Evolutionary conservation across 1,140 invertebrate species (phyloP).

Genomic region (Trichonephila clavipes): DNA sequence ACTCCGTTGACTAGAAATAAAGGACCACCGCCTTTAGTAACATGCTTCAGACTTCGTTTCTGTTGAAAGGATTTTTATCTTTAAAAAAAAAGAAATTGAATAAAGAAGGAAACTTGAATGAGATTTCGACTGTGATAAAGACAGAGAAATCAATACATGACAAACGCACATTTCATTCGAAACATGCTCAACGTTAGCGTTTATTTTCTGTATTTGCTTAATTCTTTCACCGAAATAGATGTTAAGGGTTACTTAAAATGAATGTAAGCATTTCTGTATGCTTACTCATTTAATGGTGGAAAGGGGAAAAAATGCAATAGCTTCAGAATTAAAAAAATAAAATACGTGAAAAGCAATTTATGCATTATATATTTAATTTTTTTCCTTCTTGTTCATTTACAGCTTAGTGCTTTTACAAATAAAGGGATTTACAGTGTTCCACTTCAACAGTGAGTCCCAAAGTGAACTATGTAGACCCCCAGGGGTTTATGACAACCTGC

Average conservation of each 20-base stretch:
- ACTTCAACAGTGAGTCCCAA: too few relatives aligned
- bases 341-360: too few relatives aligned
- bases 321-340: too few relatives aligned
- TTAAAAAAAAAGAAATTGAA: slow-evolving; percentile 37
- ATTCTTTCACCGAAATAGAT: neutral
- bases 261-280: neutral
- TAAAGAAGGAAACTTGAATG: slow-evolving; percentile 11
- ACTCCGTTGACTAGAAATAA: neutral
- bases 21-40: neutral
- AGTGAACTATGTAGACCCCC: too few relatives aligned
- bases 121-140: neutral
- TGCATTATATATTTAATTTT: too few relatives aligned
- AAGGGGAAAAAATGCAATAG: too few relatives aligned
- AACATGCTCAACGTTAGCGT: neutral
- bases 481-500: too few relatives aligned
- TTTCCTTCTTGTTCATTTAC: too few relatives aligned
- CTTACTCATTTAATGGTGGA: neutral
- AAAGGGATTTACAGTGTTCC: too few relatives aligned
- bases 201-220: neutral
- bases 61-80: slow-evolving; percentile 37
- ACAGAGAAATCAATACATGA: neutral
- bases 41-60: neutral
- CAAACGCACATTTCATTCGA: slow-evolving; percentile 15
- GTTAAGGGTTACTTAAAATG: neutral
- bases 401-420: too few relatives aligned